These are phyloP conservation scores for Battus philenor DNA, from an alignment of 1,140 invertebrate species.

Conservation along the genomic window DNA sequence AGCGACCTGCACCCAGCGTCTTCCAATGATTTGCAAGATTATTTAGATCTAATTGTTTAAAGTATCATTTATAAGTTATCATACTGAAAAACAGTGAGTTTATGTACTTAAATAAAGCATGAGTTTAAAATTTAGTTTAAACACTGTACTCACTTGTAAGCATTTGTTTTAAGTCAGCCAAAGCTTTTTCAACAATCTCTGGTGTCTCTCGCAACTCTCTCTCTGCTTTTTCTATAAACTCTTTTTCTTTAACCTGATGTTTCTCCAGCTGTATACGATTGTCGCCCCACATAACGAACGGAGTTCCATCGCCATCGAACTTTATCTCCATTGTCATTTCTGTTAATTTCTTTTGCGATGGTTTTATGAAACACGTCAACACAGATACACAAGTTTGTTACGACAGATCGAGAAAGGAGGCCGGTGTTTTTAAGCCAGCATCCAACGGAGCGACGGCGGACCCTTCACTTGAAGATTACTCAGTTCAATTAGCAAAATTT, in stretches of 20 bases:
- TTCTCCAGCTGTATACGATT: conserved; percentile 74
- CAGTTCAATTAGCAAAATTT: neutral
- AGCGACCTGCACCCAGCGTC: no score
- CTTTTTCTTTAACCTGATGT: conserved; percentile 63
- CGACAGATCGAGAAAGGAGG: conserved; percentile 11
- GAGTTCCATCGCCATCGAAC: conserved; percentile 67
- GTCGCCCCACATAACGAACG: conserved; percentile 71
- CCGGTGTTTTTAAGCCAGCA: conserved; percentile 9
- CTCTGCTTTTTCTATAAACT: conserved; percentile 74
- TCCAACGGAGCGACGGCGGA: neutral
- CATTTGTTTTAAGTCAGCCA: conserved; percentile 78
- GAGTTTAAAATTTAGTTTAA: neutral
- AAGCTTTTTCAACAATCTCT: conserved; percentile 77
- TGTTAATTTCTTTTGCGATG: conserved; percentile 7
- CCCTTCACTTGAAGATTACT: conserved; percentile 5
- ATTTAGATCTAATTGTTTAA: no score
- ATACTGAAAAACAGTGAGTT: no score
- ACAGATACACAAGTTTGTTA: neutral
- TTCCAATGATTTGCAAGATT: no score
- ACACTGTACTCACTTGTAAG: conserved; percentile 68
- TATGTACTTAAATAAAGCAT: no score
- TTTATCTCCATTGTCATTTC: conserved; percentile 53
- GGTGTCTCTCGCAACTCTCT: conserved; percentile 82
- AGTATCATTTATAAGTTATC: no score
- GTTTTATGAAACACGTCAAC: conserved; percentile 2